Evolutionary conservation across 2,888 invertebrate species (phyloP).

Genomic region (Dryobota labecula): DNA sequence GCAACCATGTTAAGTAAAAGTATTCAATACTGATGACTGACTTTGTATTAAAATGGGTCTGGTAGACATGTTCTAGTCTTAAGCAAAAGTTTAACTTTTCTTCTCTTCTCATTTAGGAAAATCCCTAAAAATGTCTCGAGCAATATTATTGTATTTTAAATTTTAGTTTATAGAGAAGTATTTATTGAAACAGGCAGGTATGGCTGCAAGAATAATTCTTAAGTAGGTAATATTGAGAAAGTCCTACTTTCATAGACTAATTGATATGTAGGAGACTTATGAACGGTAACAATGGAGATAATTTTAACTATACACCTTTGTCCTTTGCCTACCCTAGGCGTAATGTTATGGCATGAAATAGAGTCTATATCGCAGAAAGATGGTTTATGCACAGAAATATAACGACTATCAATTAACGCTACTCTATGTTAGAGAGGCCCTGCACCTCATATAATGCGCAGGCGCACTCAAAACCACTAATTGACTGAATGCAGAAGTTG

Average conservation of each 20-base stretch:
- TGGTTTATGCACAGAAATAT: background rate
- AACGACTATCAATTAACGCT: background rate
- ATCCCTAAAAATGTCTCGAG: background rate
- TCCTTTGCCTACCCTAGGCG: background rate
- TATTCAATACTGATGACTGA: slow-evolving; percentile 20
- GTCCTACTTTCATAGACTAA: background rate
- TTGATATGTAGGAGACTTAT: background rate
- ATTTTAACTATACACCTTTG: background rate
- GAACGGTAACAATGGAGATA: background rate
- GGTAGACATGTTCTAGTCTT: slow-evolving; percentile 39
- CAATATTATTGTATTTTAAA: slow-evolving; percentile 8
- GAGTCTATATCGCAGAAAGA: background rate
- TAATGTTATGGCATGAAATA: background rate
- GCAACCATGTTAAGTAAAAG: slow-evolving; percentile 55
- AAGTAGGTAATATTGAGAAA: background rate
- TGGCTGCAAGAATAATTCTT: background rate
- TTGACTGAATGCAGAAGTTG: slow-evolving; percentile 22
- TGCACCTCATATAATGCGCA: background rate
- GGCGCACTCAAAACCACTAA: slow-evolving; percentile 4
- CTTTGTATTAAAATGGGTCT: background rate
- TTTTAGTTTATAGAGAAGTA: background rate
- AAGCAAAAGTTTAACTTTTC: slow-evolving; percentile 32
- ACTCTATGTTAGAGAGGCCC: background rate
- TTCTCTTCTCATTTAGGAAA: slow-evolving; percentile 7
- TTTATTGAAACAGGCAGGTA: background rate